Evolutionary conservation across 2,113 vertebrate species (phyloP), one percentile per base, ranked within the genome.

Genomic region (Orientallactaga bullata): DNA sequence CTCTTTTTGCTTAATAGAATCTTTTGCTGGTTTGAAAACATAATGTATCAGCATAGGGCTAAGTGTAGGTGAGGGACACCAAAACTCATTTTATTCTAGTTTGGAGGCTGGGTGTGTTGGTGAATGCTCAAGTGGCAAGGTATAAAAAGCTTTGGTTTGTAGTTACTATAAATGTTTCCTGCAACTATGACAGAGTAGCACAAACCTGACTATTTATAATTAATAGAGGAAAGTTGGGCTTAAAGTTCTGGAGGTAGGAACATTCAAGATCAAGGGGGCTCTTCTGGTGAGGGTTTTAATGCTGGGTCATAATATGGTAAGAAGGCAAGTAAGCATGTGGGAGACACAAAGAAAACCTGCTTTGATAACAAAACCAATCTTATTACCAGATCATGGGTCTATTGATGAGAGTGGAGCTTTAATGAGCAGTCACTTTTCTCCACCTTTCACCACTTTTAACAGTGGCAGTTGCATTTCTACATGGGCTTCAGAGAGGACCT

Each of bases 121-220:
- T 60, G 20, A 74, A 42, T 32, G 68, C 15, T 61, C 51, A 63
- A 8, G 4, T 1, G 13, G 5, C 16, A 42, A 72, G 51, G 35
- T 24, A 35, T 4, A 7, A 47, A 60, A n/a, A 10, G 1, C 3
- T 5, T 24, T 21, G 1, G 18, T 13, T 47, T 18, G 0, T 73
- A 21, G 12, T 6, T 61, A 2, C 13, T 76, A 28, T 71, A 16
- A 17, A 26, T 42, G 42, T 16, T 63, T 60, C 24, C 39, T 65
- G 39, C 17, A 18, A 1, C 66, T 72, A 10, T 55, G 8, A 30
- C 8, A 65, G 24, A 61, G 30, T 35, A 73, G 1, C 17, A 18
- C n/a, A 55, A n/a, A n/a, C 18, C 9, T 13, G 20, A 7, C 2
- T 30, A 39, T 37, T 9, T 87, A 21, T 4, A 35, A 32, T 39